Conservation (phyloP, 2,113 vertebrate genomes). For the Pseudorasbora parva region DNA sequence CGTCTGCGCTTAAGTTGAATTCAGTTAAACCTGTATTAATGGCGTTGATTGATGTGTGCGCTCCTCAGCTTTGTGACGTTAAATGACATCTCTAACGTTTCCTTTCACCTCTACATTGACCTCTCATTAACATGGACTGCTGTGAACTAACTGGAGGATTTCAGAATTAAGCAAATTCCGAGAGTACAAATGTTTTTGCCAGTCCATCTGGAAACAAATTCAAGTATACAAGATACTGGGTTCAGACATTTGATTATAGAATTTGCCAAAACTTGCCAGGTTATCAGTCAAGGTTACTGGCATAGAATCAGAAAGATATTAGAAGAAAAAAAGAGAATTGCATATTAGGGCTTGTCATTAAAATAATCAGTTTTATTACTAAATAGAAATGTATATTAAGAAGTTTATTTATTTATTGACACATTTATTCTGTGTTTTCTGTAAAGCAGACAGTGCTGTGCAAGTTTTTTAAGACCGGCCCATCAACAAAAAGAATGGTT, state of each 20-base stretch:
- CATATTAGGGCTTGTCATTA: background rate
- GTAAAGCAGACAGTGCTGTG: background rate
- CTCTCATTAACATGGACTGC: background rate
- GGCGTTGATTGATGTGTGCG: background rate
- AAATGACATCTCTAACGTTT: background rate
- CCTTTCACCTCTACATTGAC: background rate
- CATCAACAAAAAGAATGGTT: background rate
- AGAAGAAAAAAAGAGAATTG: background rate
- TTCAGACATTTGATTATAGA: background rate
- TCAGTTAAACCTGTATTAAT: slow-evolving; percentile 7
- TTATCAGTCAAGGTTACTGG: background rate
- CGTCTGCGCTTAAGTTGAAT: background rate
- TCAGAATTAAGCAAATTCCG: background rate
- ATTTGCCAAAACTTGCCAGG: background rate
- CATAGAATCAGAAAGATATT: background rate
- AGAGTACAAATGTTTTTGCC: background rate
- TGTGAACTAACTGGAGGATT: background rate
- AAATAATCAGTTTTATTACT: background rate
- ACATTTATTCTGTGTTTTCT: background rate
- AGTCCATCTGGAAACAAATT: background rate
- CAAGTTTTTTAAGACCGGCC: background rate
- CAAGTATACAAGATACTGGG: background rate
- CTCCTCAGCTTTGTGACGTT: background rate
- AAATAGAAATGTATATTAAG: background rate
- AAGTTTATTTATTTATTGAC: no score